Evolutionary conservation across 2,888 invertebrate genomes (phyloP), one percentile per base, ranked within the genome.

Genomic region (Ecdyonurus torrentis): DNA sequence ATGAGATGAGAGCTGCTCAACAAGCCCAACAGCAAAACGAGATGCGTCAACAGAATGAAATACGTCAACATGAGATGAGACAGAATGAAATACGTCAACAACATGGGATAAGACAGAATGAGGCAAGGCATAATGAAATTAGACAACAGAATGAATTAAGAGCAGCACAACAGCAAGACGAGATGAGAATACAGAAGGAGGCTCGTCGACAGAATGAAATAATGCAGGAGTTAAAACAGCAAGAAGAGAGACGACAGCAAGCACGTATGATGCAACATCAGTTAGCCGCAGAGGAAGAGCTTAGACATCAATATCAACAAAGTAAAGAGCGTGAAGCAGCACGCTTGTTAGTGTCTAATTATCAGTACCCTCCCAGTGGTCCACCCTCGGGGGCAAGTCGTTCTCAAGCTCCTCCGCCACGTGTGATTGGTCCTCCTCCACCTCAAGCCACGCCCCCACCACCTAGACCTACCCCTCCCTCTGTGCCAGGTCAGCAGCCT

Each of bases 61-160:
- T 63, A 70, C 73, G 71, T 71, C 72, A 0, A 72, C 72, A 72
- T 52, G 64, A 70, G 0, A 72, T 73, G 20, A 73, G 73, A 53
- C 74, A 74, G 63, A 72, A 73, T 58, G 71, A 72, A 58, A 71
- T 73, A 59, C n/a, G n/a, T n/a, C 72, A 72, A 62, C 69, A 69
- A 37, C n/a, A n/a, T n/a, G n/a, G n/a, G n/a, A n/a, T n/a, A n/a
- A n/a, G n/a, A n/a, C 71, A 74, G 3, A 72, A 37, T 37, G 37
- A 73, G 50, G 70, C 71, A 23, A 70, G 71, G 61, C n/a, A n/a
- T n/a, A 70, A 68, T 61, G 68, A 70, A 37, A 58, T 50, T 5
- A 50, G 50, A 19, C 53, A 58, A 23, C 58, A 62, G 23, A 55
- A 22, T 22, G 61, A 61, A 23, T 37, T 37, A 15, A 37, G 37